These are phyloP conservation scores for Eubasilissa splendida DNA, from an alignment of 2,888 invertebrate species.

Conservation along the genomic window DNA sequence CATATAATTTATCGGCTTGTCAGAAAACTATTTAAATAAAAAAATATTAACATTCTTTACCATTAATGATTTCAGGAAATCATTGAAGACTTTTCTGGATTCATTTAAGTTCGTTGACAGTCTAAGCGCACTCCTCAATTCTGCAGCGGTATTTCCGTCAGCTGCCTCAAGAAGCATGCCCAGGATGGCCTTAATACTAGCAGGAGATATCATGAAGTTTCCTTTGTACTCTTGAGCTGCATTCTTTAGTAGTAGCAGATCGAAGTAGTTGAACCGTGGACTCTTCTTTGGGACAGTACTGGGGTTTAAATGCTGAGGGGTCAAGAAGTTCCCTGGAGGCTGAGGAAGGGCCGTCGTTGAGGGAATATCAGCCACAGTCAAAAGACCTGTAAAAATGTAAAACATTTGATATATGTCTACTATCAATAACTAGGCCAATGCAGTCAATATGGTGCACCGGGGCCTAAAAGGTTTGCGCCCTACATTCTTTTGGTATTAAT, in stretches of 20 bases:
- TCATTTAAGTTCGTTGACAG: slow-evolving; percentile 67
- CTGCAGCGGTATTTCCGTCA: slow-evolving; percentile 71
- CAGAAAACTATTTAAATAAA: too few relatives aligned
- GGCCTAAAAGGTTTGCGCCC: too few relatives aligned
- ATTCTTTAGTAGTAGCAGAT: slow-evolving; percentile 71
- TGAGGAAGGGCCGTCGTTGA: too few relatives aligned
- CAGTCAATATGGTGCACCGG: too few relatives aligned
- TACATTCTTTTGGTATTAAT: too few relatives aligned
- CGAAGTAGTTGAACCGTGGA: slow-evolving; percentile 71
- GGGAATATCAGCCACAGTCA: not conserved
- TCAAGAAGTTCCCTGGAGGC: not conserved
- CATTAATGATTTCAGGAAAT: slow-evolving; percentile 63
- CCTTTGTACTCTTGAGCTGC: slow-evolving; percentile 65
- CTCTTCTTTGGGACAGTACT: slow-evolving; percentile 23
- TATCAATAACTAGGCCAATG: too few relatives aligned
- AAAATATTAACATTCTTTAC: slow-evolving; percentile 60
- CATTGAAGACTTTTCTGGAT: slow-evolving; percentile 65
- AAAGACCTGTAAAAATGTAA: too few relatives aligned
- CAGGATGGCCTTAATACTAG: slow-evolving; percentile 76
- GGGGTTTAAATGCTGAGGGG: slow-evolving; percentile 58
- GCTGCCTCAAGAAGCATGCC: slow-evolving; percentile 78
- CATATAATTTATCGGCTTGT: too few relatives aligned
- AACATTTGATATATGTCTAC: too few relatives aligned
- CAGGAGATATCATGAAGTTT: slow-evolving; percentile 79
- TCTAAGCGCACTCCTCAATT: slow-evolving; percentile 74